Evolutionary conservation across 2,113 vertebrate species (phyloP), one percentile per base, ranked within the genome.

Genomic region (Nestor notabilis): DNA sequence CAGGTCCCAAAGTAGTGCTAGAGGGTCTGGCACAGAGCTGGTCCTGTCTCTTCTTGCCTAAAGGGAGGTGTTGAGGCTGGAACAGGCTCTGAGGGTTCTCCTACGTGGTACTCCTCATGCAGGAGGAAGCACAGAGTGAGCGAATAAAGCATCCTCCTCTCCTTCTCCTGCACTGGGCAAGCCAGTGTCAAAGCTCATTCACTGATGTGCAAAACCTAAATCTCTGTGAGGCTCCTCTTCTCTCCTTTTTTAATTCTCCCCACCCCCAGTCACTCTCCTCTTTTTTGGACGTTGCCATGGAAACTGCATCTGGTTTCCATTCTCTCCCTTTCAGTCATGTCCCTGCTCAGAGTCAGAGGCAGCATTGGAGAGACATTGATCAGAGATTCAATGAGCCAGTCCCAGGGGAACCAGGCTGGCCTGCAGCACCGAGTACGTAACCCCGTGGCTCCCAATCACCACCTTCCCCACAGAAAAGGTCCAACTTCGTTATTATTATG

Each of bases 221-320:
- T 95, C 90, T 95, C 82, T 91, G 52, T 64, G 64, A 87, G 64
- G n/a, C 53, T 86, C 29, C 21, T 47, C 49, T 86, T 41, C 43
- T 31, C 58, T 64, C 77, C 44, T 74, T 91, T 53, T 47, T 18
- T 2, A 65, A 10, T 61, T 82, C 61, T 96, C 83, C 65, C 75
- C 68, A 74, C 93, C 89, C 90, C 46, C 94, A 93, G 74, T 85
- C 90, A 93, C 74, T 91, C 80, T 88, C 80, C 68, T 91, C 84
- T 92, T 97, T 97, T 97, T 97, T 92, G 81, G 94, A 86, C 4
- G 98, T 98, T 98, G 95, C 97, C 97, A 98, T 98, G 95, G 98
- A 97, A 98, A 98, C 98, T 87, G 80, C 82, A 92, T 93, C 93
- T 97, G 85, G 95, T 98, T 98, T 98, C 96, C 93, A 87, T 97